These are phyloP conservation scores for Phthorimaea operculella DNA, from an alignment of 1,140 invertebrate genomes.

Conservation along the genomic window DNA sequence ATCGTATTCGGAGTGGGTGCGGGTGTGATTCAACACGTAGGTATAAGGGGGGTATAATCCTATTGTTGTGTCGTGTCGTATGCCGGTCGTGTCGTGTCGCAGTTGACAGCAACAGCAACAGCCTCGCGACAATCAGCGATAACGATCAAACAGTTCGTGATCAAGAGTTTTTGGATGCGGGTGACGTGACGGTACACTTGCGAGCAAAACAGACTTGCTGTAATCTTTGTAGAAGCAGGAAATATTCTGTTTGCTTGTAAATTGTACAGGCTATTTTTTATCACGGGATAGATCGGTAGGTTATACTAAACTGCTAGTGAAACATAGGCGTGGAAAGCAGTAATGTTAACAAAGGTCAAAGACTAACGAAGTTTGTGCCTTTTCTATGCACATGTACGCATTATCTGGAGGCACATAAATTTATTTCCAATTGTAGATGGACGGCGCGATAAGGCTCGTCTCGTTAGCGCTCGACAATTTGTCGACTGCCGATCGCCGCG, in stretches of 20 bases:
- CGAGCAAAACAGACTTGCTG: too few relatives aligned
- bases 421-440: slow-evolving; percentile 2
- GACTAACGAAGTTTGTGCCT: too few relatives aligned
- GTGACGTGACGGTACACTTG: neutral
- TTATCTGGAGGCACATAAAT: slow-evolving; percentile 2
- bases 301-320: too few relatives aligned
- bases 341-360: too few relatives aligned
- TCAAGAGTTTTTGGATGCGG: slow-evolving; percentile 1
- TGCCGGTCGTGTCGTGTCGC: neutral
- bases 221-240: too few relatives aligned
- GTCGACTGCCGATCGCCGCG: neutral
- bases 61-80: slow-evolving; percentile 1
- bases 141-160: neutral
- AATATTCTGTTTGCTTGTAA: too few relatives aligned
- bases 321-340: too few relatives aligned
- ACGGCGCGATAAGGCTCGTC: neutral
- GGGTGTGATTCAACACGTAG: slow-evolving; percentile 1
- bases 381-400: neutral
- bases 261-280: too few relatives aligned
- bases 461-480: slow-evolving; percentile 3
- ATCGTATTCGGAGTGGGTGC: neutral
- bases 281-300: too few relatives aligned
- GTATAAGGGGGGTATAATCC: neutral
- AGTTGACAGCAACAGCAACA: too few relatives aligned
- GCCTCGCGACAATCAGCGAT: slow-evolving; percentile 1